phyloP scores from a whole-genome alignment of 2,113 vertebrate species.

The Podiceps cristatus region DNA sequence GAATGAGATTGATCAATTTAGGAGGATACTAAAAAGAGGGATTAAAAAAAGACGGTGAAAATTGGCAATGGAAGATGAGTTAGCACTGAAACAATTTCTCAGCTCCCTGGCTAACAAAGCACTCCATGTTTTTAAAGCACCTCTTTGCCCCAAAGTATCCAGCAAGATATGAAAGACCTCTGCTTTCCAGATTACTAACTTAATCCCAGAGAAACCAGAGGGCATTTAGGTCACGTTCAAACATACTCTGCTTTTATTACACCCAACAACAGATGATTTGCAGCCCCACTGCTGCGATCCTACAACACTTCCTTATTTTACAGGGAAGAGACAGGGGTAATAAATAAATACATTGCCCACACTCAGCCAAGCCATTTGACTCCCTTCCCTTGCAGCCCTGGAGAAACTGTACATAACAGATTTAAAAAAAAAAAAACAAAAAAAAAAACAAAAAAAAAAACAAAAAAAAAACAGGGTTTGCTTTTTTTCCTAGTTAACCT shows the following conservation, averaged over 20 bases:
- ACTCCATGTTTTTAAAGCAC: not conserved
- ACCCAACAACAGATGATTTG: rapidly evolving
- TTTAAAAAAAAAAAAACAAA: not conserved
- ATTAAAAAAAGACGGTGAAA: not conserved
- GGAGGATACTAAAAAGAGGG: not conserved
- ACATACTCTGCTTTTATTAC: not conserved
- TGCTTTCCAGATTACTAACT: not conserved
- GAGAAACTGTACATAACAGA: not conserved
- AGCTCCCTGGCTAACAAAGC: not conserved
- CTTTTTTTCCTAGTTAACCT: not conserved
- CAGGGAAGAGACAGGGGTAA: not conserved
- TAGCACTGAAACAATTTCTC: not conserved
- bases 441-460: no score
- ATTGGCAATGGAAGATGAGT: rapidly evolving
- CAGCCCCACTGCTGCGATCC: not conserved
- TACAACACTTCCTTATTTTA: not conserved
- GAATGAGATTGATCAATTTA: not conserved
- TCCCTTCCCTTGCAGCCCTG: not conserved
- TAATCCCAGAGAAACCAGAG: not conserved
- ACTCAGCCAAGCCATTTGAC: not conserved
- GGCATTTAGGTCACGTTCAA: not conserved
- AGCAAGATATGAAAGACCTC: not conserved
- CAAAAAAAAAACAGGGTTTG: not conserved
- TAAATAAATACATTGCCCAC: not conserved
- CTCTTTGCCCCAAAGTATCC: not conserved